These are phyloP conservation scores for Eonycteris spelaea DNA, from an alignment of 2,113 vertebrate genomes.

Conservation along the genomic window DNA sequence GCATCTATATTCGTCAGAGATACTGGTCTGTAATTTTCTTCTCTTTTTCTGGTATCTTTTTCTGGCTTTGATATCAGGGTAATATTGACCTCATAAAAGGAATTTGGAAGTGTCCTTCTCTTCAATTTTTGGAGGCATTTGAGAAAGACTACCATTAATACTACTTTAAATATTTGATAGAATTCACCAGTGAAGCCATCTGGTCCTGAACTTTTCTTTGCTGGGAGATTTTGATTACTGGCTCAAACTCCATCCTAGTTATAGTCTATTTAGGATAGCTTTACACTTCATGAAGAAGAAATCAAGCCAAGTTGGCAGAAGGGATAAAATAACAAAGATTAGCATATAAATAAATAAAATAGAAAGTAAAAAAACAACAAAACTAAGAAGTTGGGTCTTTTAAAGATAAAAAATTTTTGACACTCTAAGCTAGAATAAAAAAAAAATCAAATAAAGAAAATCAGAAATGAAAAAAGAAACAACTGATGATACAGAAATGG, in stretches of 20 bases:
- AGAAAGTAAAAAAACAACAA: too few species aligned
- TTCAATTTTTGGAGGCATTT: background rate
- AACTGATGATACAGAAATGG: too few species aligned
- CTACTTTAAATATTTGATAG: background rate
- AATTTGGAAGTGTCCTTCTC: background rate
- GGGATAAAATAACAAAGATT: too few species aligned
- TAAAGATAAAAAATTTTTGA: too few species aligned
- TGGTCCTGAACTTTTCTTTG: background rate
- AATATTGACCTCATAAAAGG: background rate
- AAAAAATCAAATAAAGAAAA: too few species aligned
- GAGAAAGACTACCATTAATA: background rate
- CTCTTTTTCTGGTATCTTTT: background rate
- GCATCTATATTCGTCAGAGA: background rate
- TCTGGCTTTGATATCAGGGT: background rate
- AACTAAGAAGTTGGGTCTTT: too few species aligned
- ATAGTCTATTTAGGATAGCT: background rate
- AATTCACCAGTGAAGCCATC: background rate
- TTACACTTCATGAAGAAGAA: background rate
- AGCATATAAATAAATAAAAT: too few species aligned
- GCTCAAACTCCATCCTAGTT: background rate
- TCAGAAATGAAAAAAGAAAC: too few species aligned
- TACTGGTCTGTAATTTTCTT: background rate
- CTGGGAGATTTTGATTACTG: background rate
- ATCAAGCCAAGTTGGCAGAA: too few species aligned
- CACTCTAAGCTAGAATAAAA: too few species aligned